Conservation (phyloP, 1,140 invertebrate genomes). For the Acyrthosiphon pisum region DNA sequence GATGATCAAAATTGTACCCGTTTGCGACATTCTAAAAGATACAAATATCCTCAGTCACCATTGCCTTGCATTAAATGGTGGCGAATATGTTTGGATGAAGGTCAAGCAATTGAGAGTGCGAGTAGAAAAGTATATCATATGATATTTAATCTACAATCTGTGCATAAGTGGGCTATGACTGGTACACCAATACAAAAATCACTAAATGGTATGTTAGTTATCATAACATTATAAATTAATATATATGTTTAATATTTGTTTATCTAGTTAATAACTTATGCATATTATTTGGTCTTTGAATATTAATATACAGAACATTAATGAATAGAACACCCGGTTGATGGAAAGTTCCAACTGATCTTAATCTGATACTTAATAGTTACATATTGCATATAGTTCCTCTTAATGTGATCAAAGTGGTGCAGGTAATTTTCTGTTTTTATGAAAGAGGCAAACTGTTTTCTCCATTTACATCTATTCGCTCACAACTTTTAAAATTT, state of each 20-base stretch:
- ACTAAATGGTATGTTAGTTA: constrained; percentile 65
- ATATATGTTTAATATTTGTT: no score
- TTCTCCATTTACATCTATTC: no score
- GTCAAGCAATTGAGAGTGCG: constrained; percentile 79
- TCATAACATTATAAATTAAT: neutral
- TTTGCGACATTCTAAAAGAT: constrained; percentile 69
- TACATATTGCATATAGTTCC: no score
- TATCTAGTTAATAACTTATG: neutral
- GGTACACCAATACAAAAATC: constrained; percentile 77
- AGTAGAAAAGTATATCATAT: constrained; percentile 68
- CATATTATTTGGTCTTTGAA: no score
- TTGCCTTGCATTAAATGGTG: constrained; percentile 76
- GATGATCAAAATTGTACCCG: constrained; percentile 34
- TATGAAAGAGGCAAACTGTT: no score
- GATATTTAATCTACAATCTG: constrained; percentile 68
- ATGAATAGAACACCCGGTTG: no score
- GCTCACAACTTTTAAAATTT: no score
- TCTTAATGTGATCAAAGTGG: no score
- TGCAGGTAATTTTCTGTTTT: no score
- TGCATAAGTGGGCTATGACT: constrained; percentile 79
- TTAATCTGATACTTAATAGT: no score
- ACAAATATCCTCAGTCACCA: constrained; percentile 70
- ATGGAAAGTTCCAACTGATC: no score
- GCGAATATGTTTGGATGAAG: constrained; percentile 82
- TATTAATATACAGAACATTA: no score